phyloP scores from a whole-genome alignment of 1,140 invertebrate genomes.

The Leptonema lineaticorne region DNA sequence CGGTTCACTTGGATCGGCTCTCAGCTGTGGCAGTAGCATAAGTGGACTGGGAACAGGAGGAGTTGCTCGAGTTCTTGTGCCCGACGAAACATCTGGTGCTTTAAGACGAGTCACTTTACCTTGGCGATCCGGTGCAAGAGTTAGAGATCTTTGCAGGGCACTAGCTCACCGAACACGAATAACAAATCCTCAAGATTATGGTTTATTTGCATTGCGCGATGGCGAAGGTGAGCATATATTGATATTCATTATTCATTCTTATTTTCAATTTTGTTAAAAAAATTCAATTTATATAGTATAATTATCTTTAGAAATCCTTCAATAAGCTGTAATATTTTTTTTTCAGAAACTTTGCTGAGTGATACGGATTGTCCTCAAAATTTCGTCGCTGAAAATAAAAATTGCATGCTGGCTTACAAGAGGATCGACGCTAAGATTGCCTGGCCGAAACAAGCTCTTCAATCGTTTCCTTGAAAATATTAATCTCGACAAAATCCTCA shows the following conservation, averaged over 20 bases:
- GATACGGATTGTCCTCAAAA: constrained; percentile 91
- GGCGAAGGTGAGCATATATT: constrained; percentile 84
- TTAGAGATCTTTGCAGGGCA: constrained; percentile 87
- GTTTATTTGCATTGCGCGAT: constrained; percentile 86
- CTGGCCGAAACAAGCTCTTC: constrained; percentile 73
- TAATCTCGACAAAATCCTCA: constrained; percentile 17
- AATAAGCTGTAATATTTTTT: constrained; percentile 44
- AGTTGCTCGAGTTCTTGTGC: constrained; percentile 85
- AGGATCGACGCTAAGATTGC: constrained; percentile 94
- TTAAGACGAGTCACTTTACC: constrained; percentile 89
- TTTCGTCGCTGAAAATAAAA: constrained; percentile 68
- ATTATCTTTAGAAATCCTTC: background rate
- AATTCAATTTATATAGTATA: background rate
- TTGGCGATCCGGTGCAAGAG: constrained; percentile 87
- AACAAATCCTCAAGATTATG: constrained; percentile 95
- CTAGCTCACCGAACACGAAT: constrained; percentile 91
- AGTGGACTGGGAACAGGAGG: constrained; percentile 56
- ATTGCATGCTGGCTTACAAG: constrained; percentile 92
- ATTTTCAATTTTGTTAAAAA: background rate
- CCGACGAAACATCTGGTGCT: constrained; percentile 88
- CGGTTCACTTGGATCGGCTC: constrained; percentile 44
- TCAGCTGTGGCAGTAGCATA: constrained; percentile 23
- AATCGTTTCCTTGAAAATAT: constrained; percentile 49
- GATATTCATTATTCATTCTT: background rate
- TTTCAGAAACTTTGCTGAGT: constrained; percentile 83